Conservation (phyloP, 2,888 invertebrate genomes). For the Piscicola geometra region DNA sequence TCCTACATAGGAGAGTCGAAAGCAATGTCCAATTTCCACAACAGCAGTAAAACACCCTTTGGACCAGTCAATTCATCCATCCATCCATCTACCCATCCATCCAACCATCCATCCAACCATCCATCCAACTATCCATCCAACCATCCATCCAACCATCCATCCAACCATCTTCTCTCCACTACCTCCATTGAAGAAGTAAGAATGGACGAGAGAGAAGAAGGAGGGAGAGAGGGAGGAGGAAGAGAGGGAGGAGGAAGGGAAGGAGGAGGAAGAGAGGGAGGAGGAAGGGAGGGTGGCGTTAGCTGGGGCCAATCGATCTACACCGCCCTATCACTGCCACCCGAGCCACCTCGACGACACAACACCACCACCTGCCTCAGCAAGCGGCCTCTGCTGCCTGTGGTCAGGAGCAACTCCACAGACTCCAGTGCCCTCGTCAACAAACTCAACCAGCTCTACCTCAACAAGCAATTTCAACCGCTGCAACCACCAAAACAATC, state of each 20-base stretch:
- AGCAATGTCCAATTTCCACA: neutral
- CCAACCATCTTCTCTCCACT: neutral
- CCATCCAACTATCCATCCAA: too few species aligned
- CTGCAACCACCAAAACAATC: neutral
- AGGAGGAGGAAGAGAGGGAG: neutral
- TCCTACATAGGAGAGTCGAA: constrained; percentile 5
- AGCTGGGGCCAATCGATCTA: neutral
- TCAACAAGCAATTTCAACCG: neutral
- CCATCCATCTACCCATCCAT: too few species aligned
- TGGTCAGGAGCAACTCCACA: constrained; percentile 30
- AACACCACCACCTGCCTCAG: constrained; percentile 16
- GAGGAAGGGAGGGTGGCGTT: constrained; percentile 9
- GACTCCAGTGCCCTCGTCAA: constrained; percentile 22
- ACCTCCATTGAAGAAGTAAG: neutral
- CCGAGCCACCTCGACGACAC: constrained; percentile 23
- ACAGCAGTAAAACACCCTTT: too few species aligned
- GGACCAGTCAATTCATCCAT: neutral
- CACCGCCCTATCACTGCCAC: constrained; percentile 27
- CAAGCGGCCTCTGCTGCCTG: neutral
- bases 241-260: neutral
- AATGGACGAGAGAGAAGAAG: neutral
- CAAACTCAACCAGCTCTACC: constrained; percentile 7
- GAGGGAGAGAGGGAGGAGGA: constrained; percentile 13
- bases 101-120: too few species aligned
- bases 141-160: constrained; percentile 12